Evolutionary conservation across 2,797 vertebrate genomes (phyloP).

Genomic region (Microctenopoma lineatum): DNA sequence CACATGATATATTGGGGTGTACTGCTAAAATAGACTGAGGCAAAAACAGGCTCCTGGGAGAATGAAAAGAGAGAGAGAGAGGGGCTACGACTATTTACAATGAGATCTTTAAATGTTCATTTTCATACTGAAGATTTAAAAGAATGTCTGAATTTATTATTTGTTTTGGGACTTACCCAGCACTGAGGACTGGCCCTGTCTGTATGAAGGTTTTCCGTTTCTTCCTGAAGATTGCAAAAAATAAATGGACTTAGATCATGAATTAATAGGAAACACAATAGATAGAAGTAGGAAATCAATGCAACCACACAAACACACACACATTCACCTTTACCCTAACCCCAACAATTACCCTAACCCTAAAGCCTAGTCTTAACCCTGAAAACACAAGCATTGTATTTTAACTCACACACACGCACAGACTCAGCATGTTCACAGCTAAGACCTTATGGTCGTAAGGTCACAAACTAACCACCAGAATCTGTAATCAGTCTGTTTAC

Average conservation of each 20-base stretch:
- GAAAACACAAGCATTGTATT: no score
- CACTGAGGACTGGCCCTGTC: slow-evolving; percentile 50
- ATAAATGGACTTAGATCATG: neutral
- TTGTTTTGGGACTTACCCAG: slow-evolving; percentile 77
- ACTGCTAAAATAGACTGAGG: slow-evolving; percentile 81
- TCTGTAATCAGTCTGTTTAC: slow-evolving; percentile 48
- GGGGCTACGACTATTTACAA: slow-evolving; percentile 31
- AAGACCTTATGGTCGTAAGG: slow-evolving; percentile 3
- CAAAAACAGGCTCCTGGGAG: slow-evolving; percentile 85
- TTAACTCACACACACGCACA: neutral
- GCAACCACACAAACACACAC: neutral
- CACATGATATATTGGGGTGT: slow-evolving; percentile 83
- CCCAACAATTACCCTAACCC: no score
- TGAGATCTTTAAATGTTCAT: slow-evolving; percentile 11
- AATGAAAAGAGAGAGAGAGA: slow-evolving; percentile 47
- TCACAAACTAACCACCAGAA: slow-evolving; percentile 32
- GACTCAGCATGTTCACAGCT: neutral
- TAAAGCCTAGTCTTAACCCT: no score
- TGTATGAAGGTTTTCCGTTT: slow-evolving; percentile 39
- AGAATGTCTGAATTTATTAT: neutral
- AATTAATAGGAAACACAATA: neutral
- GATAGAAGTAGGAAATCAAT: neutral
- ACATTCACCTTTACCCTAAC: no score
- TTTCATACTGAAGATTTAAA: slow-evolving; percentile 22
- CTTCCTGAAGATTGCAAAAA: slow-evolving; percentile 61